Conservation (phyloP, 2,888 invertebrate species). For the Apodemia zela region DNA sequence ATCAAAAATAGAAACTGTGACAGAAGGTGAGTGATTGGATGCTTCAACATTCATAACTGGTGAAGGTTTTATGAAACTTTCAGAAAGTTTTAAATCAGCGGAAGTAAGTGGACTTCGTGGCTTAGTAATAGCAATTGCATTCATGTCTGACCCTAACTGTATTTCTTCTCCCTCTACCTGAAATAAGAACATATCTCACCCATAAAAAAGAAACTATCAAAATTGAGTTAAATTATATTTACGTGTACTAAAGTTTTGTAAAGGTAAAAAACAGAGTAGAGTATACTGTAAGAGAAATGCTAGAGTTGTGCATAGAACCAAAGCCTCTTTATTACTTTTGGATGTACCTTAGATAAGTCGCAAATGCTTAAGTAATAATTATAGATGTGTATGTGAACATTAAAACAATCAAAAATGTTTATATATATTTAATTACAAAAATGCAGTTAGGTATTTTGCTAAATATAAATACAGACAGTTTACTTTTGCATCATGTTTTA, state of each 20-base stretch:
- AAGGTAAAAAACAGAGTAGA: conserved; percentile 18
- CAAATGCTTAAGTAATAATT: conserved; percentile 28
- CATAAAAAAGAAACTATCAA: conserved; percentile 61
- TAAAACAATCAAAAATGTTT: conserved; percentile 33
- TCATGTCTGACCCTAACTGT: conserved; percentile 75
- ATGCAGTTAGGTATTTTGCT: conserved; percentile 7
- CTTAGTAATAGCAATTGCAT: conserved; percentile 74
- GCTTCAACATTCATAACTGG: conserved; percentile 79
- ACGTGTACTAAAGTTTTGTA: conserved; percentile 17
- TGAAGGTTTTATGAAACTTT: conserved; percentile 68
- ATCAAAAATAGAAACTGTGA: conserved; percentile 81
- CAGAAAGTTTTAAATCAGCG: conserved; percentile 72
- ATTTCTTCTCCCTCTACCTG: conserved; percentile 79
- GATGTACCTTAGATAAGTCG: conserved; percentile 39
- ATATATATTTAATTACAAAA: conserved; percentile 35
- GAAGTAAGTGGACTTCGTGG: conserved; percentile 71
- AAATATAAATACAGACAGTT: background rate
- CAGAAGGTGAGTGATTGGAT: conserved; percentile 77
- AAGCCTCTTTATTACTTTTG: conserved; percentile 76
- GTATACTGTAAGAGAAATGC: conserved; percentile 24
- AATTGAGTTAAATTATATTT: conserved; percentile 22
- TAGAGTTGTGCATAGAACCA: conserved; percentile 65
- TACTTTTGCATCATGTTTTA: conserved; percentile 16
- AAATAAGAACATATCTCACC: conserved; percentile 79
- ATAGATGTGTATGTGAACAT: conserved; percentile 24